Evolutionary conservation across 2,113 vertebrate genomes (phyloP).

Genomic region (Dolichotis patagonum): DNA sequence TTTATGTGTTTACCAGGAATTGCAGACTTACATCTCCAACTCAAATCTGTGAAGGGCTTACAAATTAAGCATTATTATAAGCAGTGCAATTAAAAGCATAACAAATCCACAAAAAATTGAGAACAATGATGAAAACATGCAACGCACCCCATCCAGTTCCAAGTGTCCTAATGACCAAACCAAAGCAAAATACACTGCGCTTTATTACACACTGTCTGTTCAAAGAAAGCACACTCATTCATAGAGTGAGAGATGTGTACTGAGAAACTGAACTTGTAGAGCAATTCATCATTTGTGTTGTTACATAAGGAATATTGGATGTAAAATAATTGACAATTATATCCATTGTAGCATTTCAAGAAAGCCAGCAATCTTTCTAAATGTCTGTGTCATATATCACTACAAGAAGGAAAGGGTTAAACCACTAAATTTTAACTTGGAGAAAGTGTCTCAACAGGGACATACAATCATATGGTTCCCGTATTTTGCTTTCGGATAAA

Average conservation of each 20-base stretch:
- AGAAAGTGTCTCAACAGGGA: conserved; percentile 39
- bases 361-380: not conserved
- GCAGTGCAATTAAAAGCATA: not conserved
- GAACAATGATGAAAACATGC: not conserved
- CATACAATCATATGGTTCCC: not conserved
- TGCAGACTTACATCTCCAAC: not conserved
- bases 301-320: not conserved
- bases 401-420: conserved; percentile 2
- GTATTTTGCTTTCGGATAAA: conserved; percentile 65
- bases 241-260: not conserved
- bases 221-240: not conserved
- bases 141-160: not conserved
- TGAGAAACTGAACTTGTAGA: not conserved
- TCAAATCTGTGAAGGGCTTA: not conserved
- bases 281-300: not conserved
- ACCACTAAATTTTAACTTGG: not conserved
- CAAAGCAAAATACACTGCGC: not conserved
- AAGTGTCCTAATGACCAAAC: not conserved
- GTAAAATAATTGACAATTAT: not conserved
- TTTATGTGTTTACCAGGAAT: not conserved
- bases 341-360: not conserved
- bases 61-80: not conserved
- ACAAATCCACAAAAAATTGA: not conserved
- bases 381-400: not conserved
- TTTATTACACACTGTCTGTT: not conserved